Evolutionary conservation across 2,888 invertebrate genomes (phyloP).

Genomic region (Drosophila parthenogenetica): DNA sequence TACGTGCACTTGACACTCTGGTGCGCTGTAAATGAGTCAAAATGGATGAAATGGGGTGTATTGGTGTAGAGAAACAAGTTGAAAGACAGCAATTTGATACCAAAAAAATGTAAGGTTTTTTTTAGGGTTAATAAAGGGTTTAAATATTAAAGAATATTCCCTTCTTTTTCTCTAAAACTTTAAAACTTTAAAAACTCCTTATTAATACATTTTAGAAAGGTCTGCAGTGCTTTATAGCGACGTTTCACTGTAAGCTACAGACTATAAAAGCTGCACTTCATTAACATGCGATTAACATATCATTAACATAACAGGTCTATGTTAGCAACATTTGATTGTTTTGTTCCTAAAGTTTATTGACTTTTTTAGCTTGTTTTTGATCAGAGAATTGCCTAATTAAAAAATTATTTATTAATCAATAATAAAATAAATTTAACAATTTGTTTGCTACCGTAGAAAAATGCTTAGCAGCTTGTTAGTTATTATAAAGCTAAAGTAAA

Average conservation of each 20-base stretch:
- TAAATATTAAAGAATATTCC: too few species aligned
- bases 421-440: not conserved
- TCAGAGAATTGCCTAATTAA: not conserved
- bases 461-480: too few species aligned
- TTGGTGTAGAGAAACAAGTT: not conserved
- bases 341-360: slow-evolving; percentile 5
- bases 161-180: too few species aligned
- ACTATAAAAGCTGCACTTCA: not conserved
- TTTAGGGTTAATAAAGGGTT: too few species aligned
- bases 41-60: slow-evolving; percentile 5
- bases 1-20: slow-evolving; percentile 8
- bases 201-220: too few species aligned
- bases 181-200: too few species aligned
- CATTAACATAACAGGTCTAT: slow-evolving; percentile 12
- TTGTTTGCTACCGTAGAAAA: not conserved
- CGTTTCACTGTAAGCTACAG: not conserved
- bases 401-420: not conserved
- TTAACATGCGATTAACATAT: slow-evolving; percentile 9
- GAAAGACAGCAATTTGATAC: not conserved
- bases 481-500: too few species aligned
- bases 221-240: too few species aligned
- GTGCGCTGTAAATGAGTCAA: not conserved
- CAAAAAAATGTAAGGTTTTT: not conserved
- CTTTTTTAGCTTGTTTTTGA: not conserved
- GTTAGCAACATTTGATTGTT: slow-evolving; percentile 2